These are phyloP conservation scores for Clamator glandarius DNA, from an alignment of 2,797 vertebrate genomes.

Conservation along the genomic window DNA sequence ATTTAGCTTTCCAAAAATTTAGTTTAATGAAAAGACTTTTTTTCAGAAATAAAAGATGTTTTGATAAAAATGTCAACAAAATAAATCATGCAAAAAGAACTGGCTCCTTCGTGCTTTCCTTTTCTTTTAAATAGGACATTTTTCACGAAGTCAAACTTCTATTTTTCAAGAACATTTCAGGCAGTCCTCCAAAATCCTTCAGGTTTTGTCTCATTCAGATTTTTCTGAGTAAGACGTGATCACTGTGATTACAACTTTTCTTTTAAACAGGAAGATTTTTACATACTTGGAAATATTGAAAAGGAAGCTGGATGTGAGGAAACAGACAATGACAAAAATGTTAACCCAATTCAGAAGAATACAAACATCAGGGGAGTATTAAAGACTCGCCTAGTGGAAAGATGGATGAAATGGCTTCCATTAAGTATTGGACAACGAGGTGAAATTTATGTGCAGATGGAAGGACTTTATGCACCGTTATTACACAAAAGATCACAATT, in stretches of 20 bases:
- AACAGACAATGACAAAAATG: not conserved
- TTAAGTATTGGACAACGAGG: not conserved
- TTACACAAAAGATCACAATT: constrained; percentile 50
- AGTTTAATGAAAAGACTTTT: not conserved
- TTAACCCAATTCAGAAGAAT: not conserved
- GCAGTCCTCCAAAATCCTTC: constrained; percentile 5
- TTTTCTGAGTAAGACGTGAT: not conserved
- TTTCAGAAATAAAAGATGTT: not conserved
- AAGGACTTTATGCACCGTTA: constrained; percentile 42
- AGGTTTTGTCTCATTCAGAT: constrained; percentile 15
- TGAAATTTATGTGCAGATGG: constrained; percentile 20
- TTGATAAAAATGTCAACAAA: constrained; percentile 29
- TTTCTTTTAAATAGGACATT: constrained; percentile 21
- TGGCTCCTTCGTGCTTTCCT: not conserved
- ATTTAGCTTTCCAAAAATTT: not conserved
- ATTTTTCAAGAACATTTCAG: constrained; percentile 14
- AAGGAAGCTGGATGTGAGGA: not conserved
- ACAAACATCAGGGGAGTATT: not conserved
- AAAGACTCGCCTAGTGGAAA: not conserved
- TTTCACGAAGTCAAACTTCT: not conserved
- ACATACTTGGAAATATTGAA: not conserved
- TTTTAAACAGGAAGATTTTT: not conserved
- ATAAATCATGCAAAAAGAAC: not conserved
- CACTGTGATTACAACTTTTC: not conserved
- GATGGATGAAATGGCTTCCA: not conserved